Conservation (phyloP, 1,140 invertebrate species). For the Penaeus indicus region DNA sequence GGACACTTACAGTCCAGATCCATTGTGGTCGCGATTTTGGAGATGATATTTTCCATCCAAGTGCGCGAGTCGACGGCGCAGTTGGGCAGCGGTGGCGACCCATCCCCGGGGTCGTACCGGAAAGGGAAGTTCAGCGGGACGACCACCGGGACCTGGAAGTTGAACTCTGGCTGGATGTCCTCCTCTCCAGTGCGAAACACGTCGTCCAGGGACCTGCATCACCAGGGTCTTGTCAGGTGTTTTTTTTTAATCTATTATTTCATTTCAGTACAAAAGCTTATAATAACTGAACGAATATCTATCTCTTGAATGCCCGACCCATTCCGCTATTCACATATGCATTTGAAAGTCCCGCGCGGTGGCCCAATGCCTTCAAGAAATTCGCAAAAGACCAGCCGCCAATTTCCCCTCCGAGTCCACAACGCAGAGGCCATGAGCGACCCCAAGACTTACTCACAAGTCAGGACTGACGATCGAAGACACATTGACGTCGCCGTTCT, state of each 20-base stretch:
- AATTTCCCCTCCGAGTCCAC: too few relatives aligned
- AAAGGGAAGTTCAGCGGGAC: not conserved
- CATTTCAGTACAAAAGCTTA: too few relatives aligned
- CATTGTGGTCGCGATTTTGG: not conserved
- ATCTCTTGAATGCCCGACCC: too few relatives aligned
- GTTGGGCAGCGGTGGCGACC: not conserved
- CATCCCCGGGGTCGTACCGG: not conserved
- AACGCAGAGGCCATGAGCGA: too few relatives aligned
- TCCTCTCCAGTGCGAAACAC: not conserved
- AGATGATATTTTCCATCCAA: not conserved
- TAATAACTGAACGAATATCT: too few relatives aligned
- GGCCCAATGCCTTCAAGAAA: too few relatives aligned
- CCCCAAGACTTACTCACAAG: too few relatives aligned
- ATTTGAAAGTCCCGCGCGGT: too few relatives aligned
- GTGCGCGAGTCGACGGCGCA: slow-evolving; percentile 3
- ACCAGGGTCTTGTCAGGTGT: too few relatives aligned
- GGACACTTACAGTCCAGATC: not conserved
- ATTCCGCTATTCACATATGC: too few relatives aligned
- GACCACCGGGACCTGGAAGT: slow-evolving; percentile 10
- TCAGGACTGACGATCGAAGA: not conserved
- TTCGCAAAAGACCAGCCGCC: too few relatives aligned
- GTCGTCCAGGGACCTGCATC: not conserved
- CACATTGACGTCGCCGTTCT: not conserved
- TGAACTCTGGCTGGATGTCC: not conserved
- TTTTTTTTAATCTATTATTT: too few relatives aligned